Evolutionary conservation across 2,113 vertebrate species (phyloP).

Genomic region (Crotalus helleri): DNA sequence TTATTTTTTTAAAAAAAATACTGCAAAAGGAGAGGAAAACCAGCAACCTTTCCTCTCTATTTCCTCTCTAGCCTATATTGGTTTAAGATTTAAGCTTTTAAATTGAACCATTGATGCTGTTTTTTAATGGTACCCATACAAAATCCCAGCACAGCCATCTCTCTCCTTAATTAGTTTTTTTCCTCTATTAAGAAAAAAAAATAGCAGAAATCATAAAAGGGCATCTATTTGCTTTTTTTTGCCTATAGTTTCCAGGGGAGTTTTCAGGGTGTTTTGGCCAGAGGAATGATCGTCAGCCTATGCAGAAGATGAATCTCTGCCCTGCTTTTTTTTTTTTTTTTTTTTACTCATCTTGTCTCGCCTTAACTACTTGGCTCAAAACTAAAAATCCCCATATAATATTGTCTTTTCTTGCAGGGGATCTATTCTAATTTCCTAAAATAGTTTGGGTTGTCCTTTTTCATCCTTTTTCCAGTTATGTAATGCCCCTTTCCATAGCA

Average conservation of each 20-base stretch:
- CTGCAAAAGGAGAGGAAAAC: slow-evolving; percentile 26
- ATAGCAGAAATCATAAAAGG: not conserved
- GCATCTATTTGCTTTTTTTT: not conserved
- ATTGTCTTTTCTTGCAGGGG: not conserved
- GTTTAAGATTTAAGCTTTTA: slow-evolving; percentile 42
- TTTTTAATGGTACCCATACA: not conserved
- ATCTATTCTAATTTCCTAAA: not conserved
- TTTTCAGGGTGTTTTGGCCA: not conserved
- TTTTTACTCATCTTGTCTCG: not conserved
- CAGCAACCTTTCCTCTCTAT: slow-evolving; percentile 9
- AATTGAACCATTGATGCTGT: not conserved
- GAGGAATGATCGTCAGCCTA: not conserved
- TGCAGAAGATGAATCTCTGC: not conserved
- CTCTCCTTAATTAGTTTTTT: not conserved
- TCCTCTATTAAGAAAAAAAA: not conserved
- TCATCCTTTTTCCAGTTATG: not conserved
- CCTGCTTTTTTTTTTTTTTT: not conserved
- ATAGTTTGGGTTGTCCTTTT: not conserved
- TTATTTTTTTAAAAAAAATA: not conserved
- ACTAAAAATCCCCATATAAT: not conserved
- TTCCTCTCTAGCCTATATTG: slow-evolving; percentile 30
- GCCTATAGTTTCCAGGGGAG: not conserved
- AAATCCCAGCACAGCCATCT: not conserved
- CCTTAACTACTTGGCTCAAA: not conserved
- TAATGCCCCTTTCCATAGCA: not conserved